Base-by-base conservation (phyloP, 1,140 invertebrate species). In the Choristoneura fumiferana region DNA sequence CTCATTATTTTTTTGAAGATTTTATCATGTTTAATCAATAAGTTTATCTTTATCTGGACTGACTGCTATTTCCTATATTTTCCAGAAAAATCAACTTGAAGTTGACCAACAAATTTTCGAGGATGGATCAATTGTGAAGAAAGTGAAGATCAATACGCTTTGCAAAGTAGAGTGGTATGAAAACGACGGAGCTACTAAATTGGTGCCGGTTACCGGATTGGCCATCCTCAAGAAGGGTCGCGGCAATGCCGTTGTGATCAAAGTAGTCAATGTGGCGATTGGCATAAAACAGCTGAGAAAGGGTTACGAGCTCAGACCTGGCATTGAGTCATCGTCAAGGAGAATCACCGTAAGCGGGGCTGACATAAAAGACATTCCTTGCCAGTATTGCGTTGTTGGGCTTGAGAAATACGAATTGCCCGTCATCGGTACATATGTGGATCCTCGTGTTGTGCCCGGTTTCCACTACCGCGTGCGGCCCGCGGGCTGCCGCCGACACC, bases 371-470 rank as follows among this genome's bases (percentile, higher is more conserved):
- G 93, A 94, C 80, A 90, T 94, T 63, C 93, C 93, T 8, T 93
- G 93, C 33, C 91, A 92, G 62, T 95, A 95, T 65, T 91, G 91
- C 8, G 91, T 95, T 62, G 91, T 91, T 65, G 94, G 94, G 8
- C 87, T 95, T 36, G 91, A 93, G 69, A 89, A 89, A 65, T 93
- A 94, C 65, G 94, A 95, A 84, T 83, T 95, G n/a, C 94, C 94
- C 22, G 94, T 94, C 58, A 93, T 94, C 61, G 94, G 94, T 61
- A 94, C 94, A 1, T 95, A 93, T 66, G 91, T 96, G 0, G 94
- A 96, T 78, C 90, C 92, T n/a, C 90, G 93, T 59, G 92, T 96
- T 37, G 84, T 94, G 37, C 92, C 94, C 59, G 94, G 95, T 18
- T 96, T 95, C 84, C 82, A 90, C 63, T 95, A 96, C 87, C 90